These are phyloP conservation scores for Iselma pallidipennis DNA, from an alignment of 2,888 invertebrate species.

Conservation along the genomic window DNA sequence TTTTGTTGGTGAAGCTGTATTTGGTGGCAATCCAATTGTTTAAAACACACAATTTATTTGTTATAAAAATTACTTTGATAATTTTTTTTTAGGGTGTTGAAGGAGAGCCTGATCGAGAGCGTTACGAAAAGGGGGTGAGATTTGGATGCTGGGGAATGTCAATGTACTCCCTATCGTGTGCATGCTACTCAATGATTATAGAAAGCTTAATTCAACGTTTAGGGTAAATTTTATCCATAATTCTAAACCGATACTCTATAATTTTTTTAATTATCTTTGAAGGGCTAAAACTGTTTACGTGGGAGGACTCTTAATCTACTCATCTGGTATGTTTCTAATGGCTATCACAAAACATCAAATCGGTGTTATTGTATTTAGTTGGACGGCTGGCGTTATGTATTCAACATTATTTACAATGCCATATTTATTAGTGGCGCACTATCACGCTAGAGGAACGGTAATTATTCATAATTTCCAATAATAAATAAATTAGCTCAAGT, in stretches of 20 bases:
- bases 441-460: constrained; percentile 90
- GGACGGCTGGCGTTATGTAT: constrained; percentile 96
- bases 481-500: background rate
- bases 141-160: constrained; percentile 98
- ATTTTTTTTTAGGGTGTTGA: constrained; percentile 65
- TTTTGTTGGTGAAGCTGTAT: constrained; percentile 91
- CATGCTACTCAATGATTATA: constrained; percentile 87
- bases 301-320: constrained; percentile 85
- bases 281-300: constrained; percentile 89
- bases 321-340: constrained; percentile 86
- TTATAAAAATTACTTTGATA: background rate
- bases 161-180: constrained; percentile 92
- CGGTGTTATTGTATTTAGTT: constrained; percentile 86
- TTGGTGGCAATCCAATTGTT: constrained; percentile 82
- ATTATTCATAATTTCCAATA: constrained; percentile 43
- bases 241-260: constrained; percentile 20
- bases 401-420: constrained; percentile 98
- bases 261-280: constrained; percentile 43
- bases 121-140: constrained; percentile 89
- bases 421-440: constrained; percentile 90
- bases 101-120: constrained; percentile 64
- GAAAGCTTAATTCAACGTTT: constrained; percentile 80
- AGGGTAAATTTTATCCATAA: constrained; percentile 57
- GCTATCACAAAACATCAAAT: constrained; percentile 74
- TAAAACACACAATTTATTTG: constrained; percentile 37